phyloP scores from a whole-genome alignment of 2,888 invertebrate species.

The Tiliacea citrago region DNA sequence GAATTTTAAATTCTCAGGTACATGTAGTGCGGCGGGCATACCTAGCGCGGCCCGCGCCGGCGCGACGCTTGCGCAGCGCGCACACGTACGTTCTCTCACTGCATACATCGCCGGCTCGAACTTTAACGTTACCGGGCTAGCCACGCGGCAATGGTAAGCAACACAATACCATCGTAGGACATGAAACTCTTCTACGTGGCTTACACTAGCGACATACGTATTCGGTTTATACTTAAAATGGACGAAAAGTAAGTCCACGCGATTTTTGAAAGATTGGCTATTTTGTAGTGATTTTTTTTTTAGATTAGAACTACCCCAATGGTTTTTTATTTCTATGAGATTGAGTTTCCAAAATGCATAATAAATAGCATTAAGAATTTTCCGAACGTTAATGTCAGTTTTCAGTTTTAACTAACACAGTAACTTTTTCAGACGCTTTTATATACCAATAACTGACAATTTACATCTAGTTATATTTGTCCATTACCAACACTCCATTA shows the following conservation, averaged over 20 bases:
- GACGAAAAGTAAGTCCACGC: conserved; percentile 31
- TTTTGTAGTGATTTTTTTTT: conserved; percentile 37
- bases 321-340: conserved; percentile 28
- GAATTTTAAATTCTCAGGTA: conserved; percentile 62
- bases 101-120: conserved; percentile 73
- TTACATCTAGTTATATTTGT: conserved; percentile 26
- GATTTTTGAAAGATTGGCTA: conserved; percentile 67
- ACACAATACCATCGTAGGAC: conserved; percentile 36
- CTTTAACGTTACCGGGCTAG: conserved; percentile 59
- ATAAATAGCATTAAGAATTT: conserved; percentile 54
- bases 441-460: conserved; percentile 18
- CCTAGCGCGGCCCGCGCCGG: conserved; percentile 39
- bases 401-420: conserved; percentile 33
- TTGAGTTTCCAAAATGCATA: conserved; percentile 51
- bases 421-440: not conserved
- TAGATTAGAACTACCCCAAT: conserved; percentile 19
- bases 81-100: conserved; percentile 41
- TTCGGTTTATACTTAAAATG: conserved; percentile 64
- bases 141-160: conserved; percentile 65
- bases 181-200: conserved; percentile 58
- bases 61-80: conserved; percentile 61
- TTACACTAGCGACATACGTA: conserved; percentile 50
- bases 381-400: conserved; percentile 29
- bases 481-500: conserved; percentile 14
- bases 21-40: conserved; percentile 62